phyloP scores from a whole-genome alignment of 2,797 vertebrate genomes.

The Melanotaenia trifasciata region DNA sequence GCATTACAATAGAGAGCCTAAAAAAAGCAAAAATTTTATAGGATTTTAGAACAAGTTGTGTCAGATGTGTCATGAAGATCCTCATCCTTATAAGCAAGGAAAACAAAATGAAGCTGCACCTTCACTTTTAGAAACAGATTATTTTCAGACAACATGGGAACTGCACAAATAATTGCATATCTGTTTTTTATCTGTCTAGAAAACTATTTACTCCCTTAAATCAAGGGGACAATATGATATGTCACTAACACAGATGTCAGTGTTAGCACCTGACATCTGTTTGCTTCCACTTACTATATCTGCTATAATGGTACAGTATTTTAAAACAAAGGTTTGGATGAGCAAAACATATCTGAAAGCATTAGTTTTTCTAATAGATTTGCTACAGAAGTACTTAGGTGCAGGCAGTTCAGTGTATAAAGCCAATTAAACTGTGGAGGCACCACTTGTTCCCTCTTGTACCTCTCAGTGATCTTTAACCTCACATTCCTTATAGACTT shows the following conservation, averaged over 20 bases:
- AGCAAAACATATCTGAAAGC: background rate
- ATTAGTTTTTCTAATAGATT: slow-evolving; percentile 16
- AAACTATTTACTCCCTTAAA: too few relatives aligned
- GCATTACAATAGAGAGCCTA: background rate
- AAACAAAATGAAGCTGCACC: background rate
- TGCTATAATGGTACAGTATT: too few relatives aligned
- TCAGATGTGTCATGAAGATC: too few relatives aligned
- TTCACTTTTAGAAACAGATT: background rate
- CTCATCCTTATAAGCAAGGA: too few relatives aligned
- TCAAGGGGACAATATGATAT: too few relatives aligned
- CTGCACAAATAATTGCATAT: too few relatives aligned
- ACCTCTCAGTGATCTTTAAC: background rate
- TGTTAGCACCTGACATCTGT: too few relatives aligned
- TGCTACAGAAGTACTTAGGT: slow-evolving; percentile 6
- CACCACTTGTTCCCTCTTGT: background rate
- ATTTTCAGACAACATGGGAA: background rate
- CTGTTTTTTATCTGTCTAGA: too few relatives aligned
- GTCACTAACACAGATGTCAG: too few relatives aligned
- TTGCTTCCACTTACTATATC: too few relatives aligned
- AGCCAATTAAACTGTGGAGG: slow-evolving; percentile 1
- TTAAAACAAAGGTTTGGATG: slow-evolving; percentile 16
- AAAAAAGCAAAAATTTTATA: background rate
- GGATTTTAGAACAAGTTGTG: too few relatives aligned
- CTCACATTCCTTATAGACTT: slow-evolving; percentile 1
- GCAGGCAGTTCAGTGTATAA: slow-evolving; percentile 14